Evolutionary conservation across 2,113 vertebrate genomes (phyloP).

Genomic region (Oostethus manadensis): DNA sequence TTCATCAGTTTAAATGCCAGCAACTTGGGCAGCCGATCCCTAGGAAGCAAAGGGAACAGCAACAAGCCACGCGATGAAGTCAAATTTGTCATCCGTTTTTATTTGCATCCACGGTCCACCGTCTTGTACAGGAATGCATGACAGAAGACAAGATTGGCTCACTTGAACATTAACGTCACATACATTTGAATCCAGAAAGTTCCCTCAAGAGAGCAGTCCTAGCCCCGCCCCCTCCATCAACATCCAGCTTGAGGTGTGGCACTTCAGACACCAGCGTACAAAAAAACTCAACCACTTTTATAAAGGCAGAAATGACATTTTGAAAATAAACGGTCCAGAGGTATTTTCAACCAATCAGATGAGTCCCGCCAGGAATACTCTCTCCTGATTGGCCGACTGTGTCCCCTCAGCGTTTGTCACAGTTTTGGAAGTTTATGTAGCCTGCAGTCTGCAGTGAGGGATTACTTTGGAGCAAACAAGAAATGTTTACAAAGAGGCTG

Average conservation of each 20-base stretch:
- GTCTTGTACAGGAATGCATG: background rate
- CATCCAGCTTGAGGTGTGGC: conserved; percentile 10
- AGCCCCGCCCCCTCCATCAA: conserved; percentile 15
- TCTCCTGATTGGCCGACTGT: conserved; percentile 24
- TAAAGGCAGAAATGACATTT: conserved; percentile 31
- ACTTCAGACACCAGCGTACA: conserved; percentile 44
- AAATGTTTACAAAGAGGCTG: too few relatives aligned
- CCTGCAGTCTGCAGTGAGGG: conserved; percentile 10
- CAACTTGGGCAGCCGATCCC: too few relatives aligned
- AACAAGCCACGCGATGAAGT: background rate
- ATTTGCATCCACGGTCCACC: background rate
- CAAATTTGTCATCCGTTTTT: background rate
- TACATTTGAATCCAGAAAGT: conserved; percentile 24
- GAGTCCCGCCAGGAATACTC: background rate
- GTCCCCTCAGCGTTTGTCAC: background rate
- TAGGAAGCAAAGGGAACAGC: too few relatives aligned
- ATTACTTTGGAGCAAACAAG: too few relatives aligned
- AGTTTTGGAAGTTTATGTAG: conserved; percentile 6
- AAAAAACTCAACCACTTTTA: conserved; percentile 39
- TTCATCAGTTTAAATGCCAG: too few relatives aligned
- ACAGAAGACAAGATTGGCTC: too few relatives aligned
- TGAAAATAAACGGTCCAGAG: conserved; percentile 52
- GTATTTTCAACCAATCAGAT: conserved; percentile 34
- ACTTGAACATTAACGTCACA: conserved; percentile 1
- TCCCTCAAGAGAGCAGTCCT: background rate